Evolutionary conservation across 2,113 vertebrate species (phyloP), one percentile per base, ranked within the genome.

Genomic region (Triplophysa dalaica): DNA sequence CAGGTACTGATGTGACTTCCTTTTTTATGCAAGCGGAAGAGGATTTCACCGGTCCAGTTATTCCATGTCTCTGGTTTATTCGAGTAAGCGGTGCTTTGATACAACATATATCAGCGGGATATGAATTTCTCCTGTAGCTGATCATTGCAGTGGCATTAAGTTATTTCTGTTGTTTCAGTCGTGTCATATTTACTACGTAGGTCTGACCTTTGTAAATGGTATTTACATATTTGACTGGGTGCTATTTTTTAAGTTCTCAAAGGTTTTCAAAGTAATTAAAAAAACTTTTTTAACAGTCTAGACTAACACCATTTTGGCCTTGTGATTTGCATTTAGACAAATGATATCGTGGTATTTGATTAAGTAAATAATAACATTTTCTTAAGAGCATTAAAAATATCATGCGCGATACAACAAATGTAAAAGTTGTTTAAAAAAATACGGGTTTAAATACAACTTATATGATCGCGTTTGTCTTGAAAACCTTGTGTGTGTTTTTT

Each of bases 271-370:
- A 60, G 26, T 45, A 2, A 83, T 26, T 43, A 12, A 63, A 76
- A 52, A 70, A 67, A 67, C 52, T 70, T 84, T 91, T 86, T 85
- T 86, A 91, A 90, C 91, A 92, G 90, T 91, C 89, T 92, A 90
- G 86, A 91, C 86, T 87, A 90, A 89, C 90, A 93, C 92, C 92
- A 89, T 90, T 93, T 91, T 92, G 92, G 93, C 92, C 93, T 94
- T 93, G 90, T 87, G 83, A 91, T 89, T 87, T 90, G 87, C 91
- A 90, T 91, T 91, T 88, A 90, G 86, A 89, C 70, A 41, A 87
- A 3, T 54, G 19, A 77, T 52, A 65, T 65, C 48, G 8, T 54
- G 22, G 12, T 81, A 86, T 65, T 64, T 86, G 87, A 89, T 89
- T 87, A 85, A 41, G 54, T 61, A 81, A 83, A 81, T 83, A 81